Evolutionary conservation across 2,113 vertebrate species (phyloP), one percentile per base, ranked within the genome.

Genomic region (Okapia johnstoni): DNA sequence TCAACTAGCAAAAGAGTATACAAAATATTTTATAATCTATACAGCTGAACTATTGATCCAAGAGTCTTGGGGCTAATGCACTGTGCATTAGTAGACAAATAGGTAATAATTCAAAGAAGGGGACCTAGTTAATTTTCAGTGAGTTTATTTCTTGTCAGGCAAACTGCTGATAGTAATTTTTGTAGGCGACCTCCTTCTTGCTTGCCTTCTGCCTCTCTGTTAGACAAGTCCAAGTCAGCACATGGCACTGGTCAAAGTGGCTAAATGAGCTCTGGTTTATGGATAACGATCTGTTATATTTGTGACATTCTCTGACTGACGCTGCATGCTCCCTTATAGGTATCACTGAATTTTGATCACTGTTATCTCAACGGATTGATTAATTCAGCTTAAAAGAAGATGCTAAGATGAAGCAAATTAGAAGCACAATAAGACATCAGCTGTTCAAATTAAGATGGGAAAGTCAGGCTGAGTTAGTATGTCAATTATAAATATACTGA

Each of bases 281-380:
- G 54, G 55, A 70, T 66, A 79, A 76, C 57, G 58, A 85, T 36
- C 23, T 8, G 30, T 57, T 60, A 26, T 13, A 14, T 86, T 94
- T n/a, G 48, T 83, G 70, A 48, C 40, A 16, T 10, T 21, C 26
- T 76, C 17, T 63, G 70, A n/a, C 26, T 88, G 81, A 3, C 8
- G 43, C 60, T 46, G 33, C 13, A 6, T 43, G 81, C 66, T 94
- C 26, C 25, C 61, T 70, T 90, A 55, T 23, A 36, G 55, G 36
- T 88, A 36, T 63, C 50, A 85, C 33, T 95, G 93, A 83, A 52
- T 85, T 97, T 80, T 55, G 55, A 96, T 94, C 55, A 87, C 33
- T 84, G 5, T 90, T 61, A 86, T 52, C 66, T 90, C 88, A 61
- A 15, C 77, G 76, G 14, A 46, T 46, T 85, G 61, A 94, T 92